Evolutionary conservation across 2,113 vertebrate genomes (phyloP).

Genomic region (Condylura cristata): DNA sequence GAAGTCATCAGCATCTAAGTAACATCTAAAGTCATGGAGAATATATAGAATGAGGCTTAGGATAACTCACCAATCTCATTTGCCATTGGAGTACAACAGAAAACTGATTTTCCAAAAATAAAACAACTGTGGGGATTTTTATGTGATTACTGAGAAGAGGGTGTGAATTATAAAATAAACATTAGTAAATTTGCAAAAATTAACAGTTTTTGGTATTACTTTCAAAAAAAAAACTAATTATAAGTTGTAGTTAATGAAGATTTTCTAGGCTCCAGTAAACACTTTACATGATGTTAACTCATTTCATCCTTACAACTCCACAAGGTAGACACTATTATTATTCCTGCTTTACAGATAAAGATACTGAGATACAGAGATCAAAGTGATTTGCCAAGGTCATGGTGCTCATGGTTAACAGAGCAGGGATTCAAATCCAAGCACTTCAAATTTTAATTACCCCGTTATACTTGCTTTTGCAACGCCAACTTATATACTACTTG

Average conservation of each 20-base stretch:
- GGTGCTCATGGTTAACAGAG: neutral
- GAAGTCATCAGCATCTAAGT: neutral
- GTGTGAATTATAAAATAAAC: constrained; percentile 9
- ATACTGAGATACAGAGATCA: neutral
- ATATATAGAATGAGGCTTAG: neutral
- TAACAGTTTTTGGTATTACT: neutral
- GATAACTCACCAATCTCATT: neutral
- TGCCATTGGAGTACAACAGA: neutral
- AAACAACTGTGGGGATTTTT: neutral
- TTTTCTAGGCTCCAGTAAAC: neutral
- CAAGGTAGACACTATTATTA: constrained; percentile 6
- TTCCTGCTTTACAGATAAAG: constrained; percentile 23
- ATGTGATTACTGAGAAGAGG: neutral
- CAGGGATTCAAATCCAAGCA: neutral
- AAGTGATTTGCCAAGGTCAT: constrained; percentile 21
- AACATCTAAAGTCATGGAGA: neutral
- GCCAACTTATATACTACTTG: neutral
- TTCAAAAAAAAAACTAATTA: neutral
- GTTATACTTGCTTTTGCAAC: constrained; percentile 36
- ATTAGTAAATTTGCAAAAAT: constrained; percentile 27
- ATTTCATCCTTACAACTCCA: constrained; percentile 24
- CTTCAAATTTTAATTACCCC: neutral
- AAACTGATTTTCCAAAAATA: neutral
- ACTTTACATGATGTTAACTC: constrained; percentile 16
- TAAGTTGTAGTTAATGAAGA: neutral